Evolutionary conservation across 2,113 vertebrate species (phyloP).

Genomic region (Alethe castanea): DNA sequence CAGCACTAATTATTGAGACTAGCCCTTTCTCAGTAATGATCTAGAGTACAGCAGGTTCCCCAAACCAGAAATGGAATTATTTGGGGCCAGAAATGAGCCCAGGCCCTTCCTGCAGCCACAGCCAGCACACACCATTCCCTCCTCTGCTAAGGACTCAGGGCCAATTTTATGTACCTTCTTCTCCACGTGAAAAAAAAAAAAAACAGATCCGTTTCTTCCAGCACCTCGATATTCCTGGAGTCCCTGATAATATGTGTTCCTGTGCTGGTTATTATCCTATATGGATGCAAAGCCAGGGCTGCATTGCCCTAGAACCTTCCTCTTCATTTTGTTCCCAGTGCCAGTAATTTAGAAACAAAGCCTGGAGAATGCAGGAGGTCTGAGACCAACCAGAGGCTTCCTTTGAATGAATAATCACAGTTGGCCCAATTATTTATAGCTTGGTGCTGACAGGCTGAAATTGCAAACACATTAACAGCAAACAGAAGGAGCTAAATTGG

Average conservation of each 20-base stretch:
- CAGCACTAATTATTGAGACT: not conserved
- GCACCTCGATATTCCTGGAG: not conserved
- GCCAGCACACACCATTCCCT: not conserved
- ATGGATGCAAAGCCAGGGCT: not conserved
- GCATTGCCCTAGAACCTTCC: not conserved
- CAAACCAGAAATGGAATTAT: rapidly evolving
- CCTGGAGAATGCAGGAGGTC: constrained; percentile 1
- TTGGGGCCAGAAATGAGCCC: not conserved
- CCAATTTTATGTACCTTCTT: not conserved
- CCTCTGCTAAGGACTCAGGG: not conserved
- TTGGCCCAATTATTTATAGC: constrained; percentile 30
- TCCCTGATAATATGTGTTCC: not conserved
- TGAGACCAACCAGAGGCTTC: not conserved
- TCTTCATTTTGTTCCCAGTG: not conserved
- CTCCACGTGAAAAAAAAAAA: not conserved
- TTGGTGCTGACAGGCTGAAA: not conserved
- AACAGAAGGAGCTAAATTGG: constrained; percentile 57
- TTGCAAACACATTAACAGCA: constrained; percentile 27
- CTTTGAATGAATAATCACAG: constrained; percentile 22
- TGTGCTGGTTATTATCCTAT: not conserved
- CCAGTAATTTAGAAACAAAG: not conserved
- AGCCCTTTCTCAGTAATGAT: not conserved
- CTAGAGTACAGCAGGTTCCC: not conserved
- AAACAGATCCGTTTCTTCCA: not conserved
- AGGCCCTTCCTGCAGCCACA: not conserved